Evolutionary conservation across 2,113 vertebrate genomes (phyloP), one percentile per base, ranked within the genome.

Genomic region (Eretmochelys imbricata): DNA sequence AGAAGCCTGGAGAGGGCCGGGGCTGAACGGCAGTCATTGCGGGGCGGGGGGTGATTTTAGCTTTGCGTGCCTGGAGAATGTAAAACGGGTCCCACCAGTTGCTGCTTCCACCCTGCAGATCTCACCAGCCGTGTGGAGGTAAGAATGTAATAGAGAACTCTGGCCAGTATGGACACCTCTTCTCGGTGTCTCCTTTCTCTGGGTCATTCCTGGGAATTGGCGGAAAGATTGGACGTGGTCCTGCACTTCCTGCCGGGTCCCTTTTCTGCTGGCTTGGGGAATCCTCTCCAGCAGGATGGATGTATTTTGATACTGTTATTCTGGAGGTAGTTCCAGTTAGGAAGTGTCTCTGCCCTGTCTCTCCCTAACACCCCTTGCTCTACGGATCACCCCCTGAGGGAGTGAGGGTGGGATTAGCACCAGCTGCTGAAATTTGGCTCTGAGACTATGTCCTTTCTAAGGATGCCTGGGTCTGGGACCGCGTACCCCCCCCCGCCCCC

Each of bases 121-220:
- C 49, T 84, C 84, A 59, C 83, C 55, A 82, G 48, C 48, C 82
- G 69, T 76, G 13, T 51, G 55, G 75, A 98, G 97, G 97, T 97
- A 98, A 98, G 98, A 59, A 87, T 35, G 24, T 3, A 42, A 10
- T 65, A 25, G 19, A 24, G 54, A 48, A 3, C n/a, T 29, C 42
- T 78, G 75, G n/a, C 42, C 82, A 62, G 88, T 17, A 35, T 20
- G 12, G 88, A 0, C 20, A 65, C 83, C 85, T 84, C 65, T 79
- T 55, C 82, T 35, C 62, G 1, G 48, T 65, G 82, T 57, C 81
- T 6, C 81, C 9, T 0, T 14, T 14, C 75, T 22, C 65, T 38
- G n/a, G 19, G 19, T 38, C 65, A 38, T 22, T 72, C 65, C 65
- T 38, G 35, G 19, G 65, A n/a, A 38, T 72, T 3, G 19, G n/a